Evolutionary conservation across 2,797 vertebrate species (phyloP), one percentile per base, ranked within the genome.

Genomic region (Gymnodraco acuticeps): DNA sequence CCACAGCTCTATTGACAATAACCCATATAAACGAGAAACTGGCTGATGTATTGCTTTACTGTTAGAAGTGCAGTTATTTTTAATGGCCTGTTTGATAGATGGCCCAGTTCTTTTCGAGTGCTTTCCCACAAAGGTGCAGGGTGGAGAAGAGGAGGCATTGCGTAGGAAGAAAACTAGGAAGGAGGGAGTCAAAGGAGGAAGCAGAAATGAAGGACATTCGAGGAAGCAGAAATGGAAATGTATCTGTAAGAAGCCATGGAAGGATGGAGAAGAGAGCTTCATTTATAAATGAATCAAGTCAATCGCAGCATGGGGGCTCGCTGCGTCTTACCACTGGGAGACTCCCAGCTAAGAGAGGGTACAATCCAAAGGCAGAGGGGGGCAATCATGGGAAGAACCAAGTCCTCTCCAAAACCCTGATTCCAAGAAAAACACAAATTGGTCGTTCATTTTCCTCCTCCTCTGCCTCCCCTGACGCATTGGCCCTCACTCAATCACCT

Each of bases 371-470:
- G 53, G 75, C 63, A 77, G 78, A 70, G 43, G 69, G 64, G 60
- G 63, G 75, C 51, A 58, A 48, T 70, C 70, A 75, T 60, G 12
- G 47, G 64, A 27, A 76, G 69, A 23, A 43, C 31, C 41, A 65
- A 68, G 56, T 80, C 72, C 27, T 71, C 64, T 80, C 73, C 59
- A 82, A 84, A 70, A 48, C 60, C 58, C 50, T 47, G 46, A 80
- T 84, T 89, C 75, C 71, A 66, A 80, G 64, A 86, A 89, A 90
- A 90, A 92, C 70, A 88, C 75, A 78, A 81, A 80, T 52, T 73
- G 47, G 45, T 77, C 74, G 79, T 88, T 89, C 48, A 83, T 82
- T 70, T 77, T 75, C 84, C 33, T 75, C 65, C 54, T 47, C 59
- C 33, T 33, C 53, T 5, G 19, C 48, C 50, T 78, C 38, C 50